These are phyloP conservation scores for Acanthaster planci DNA, from an alignment of 35 echinoderm and acorn worm species.

Conservation along the genomic window DNA sequence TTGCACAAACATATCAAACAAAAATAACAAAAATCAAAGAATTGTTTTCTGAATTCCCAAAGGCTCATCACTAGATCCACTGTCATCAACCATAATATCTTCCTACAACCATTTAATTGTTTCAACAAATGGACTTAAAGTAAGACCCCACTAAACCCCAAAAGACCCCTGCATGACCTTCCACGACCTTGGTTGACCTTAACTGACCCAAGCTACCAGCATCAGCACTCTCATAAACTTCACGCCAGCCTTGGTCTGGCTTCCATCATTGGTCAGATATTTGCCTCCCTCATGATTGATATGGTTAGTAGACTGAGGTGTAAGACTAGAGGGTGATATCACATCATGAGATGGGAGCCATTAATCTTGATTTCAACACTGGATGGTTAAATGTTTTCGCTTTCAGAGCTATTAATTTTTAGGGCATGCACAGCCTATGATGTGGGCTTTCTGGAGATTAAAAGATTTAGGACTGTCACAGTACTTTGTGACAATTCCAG, in stretches of 20 bases:
- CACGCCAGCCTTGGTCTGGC: background rate
- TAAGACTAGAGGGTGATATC: background rate
- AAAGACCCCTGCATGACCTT: background rate
- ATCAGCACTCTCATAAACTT: background rate
- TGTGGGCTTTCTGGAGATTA: too few species aligned
- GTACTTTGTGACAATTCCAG: too few species aligned
- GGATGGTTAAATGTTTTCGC: background rate
- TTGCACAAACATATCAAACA: background rate
- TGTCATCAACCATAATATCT: background rate
- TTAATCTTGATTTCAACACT: constrained; percentile 17
- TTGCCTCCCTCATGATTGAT: constrained; percentile 1
- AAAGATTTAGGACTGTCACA: too few species aligned
- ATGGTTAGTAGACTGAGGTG: background rate
- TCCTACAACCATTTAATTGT: background rate
- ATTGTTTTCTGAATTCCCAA: background rate
- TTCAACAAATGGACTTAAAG: background rate
- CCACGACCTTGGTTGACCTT: constrained; percentile 1
- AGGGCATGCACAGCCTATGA: too few species aligned
- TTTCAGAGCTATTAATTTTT: too few species aligned
- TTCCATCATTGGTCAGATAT: background rate
- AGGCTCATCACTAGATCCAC: background rate
- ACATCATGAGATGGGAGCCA: background rate
- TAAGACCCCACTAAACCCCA: background rate
- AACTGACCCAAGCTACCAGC: background rate
- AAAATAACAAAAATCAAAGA: background rate